phyloP scores from a whole-genome alignment of 2,888 invertebrate species.

The Brassicogethes aeneus region DNA sequence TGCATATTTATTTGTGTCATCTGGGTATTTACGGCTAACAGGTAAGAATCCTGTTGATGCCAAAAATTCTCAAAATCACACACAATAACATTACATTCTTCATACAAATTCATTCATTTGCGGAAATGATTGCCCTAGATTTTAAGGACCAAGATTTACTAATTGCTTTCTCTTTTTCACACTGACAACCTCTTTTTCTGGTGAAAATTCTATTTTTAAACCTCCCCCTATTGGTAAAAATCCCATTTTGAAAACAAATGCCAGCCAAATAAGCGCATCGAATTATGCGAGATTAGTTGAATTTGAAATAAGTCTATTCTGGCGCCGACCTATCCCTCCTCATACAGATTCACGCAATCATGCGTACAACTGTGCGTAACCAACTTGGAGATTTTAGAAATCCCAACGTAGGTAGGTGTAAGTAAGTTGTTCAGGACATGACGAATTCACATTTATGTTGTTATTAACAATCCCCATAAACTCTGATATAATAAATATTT shows the following conservation, averaged over 20 bases:
- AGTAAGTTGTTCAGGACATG: too few relatives aligned
- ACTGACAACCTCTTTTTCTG: background rate
- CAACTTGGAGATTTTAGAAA: too few relatives aligned
- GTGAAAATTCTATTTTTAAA: background rate
- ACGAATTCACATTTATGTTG: too few relatives aligned
- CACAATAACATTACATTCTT: conserved; percentile 5
- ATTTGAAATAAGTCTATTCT: conserved; percentile 23
- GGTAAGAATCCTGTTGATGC: conserved; percentile 39
- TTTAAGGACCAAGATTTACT: too few relatives aligned
- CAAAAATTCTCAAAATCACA: conserved; percentile 10
- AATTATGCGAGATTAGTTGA: background rate
- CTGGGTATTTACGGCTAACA: conserved; percentile 32
- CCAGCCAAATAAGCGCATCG: background rate
- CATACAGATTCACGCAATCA: conserved; percentile 31
- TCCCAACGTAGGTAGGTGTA: too few relatives aligned
- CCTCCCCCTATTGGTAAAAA: background rate
- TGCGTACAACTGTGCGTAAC: conserved; percentile 27
- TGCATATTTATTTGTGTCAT: conserved; percentile 36
- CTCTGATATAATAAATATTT: background rate
- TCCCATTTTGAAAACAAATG: background rate
- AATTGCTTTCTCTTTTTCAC: conserved; percentile 8
- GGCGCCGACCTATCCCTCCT: conserved; percentile 31
- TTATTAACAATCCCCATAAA: too few relatives aligned
- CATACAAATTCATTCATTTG: background rate
- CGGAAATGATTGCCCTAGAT: conserved; percentile 11